Conservation (phyloP, 2,888 invertebrate species). For the Chouioia cunea region DNA sequence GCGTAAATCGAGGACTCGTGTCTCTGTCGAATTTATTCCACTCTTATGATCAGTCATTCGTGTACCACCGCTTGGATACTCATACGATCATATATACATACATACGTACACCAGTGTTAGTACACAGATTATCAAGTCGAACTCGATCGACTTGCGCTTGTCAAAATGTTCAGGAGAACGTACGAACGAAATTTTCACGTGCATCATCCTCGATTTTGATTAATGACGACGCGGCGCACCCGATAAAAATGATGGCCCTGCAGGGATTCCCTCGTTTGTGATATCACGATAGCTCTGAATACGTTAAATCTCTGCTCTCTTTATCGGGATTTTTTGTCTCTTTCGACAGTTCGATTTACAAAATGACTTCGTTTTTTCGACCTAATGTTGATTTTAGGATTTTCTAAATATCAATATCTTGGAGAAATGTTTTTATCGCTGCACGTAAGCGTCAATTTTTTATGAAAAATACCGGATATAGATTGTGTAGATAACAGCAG, state of each 20-base stretch:
- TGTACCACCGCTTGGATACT: neutral
- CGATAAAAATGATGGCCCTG: constrained; percentile 8
- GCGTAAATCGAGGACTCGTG: constrained; percentile 29
- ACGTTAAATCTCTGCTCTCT: neutral
- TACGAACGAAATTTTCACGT: constrained; percentile 1
- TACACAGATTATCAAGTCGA: neutral
- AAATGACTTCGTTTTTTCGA: neutral
- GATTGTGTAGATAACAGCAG: too few species aligned
- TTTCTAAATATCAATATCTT: too few species aligned
- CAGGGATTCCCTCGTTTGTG: constrained; percentile 11
- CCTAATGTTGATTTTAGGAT: too few species aligned
- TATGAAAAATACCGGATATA: too few species aligned
- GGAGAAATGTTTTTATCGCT: too few species aligned
- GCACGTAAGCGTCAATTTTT: too few species aligned
- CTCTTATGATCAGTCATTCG: constrained; percentile 5
- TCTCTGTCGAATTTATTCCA: constrained; percentile 1
- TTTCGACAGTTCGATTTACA: neutral
- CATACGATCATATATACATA: too few species aligned
- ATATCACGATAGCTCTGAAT: constrained; percentile 7
- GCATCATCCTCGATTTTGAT: constrained; percentile 15
- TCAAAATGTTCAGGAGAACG: too few species aligned
- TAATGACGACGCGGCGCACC: constrained; percentile 9
- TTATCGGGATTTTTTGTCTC: constrained; percentile 8
- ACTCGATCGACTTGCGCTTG: neutral
- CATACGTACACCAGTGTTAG: too few species aligned